These are phyloP conservation scores for Mayetiola destructor DNA, from an alignment of 2,888 invertebrate genomes.

Conservation along the genomic window DNA sequence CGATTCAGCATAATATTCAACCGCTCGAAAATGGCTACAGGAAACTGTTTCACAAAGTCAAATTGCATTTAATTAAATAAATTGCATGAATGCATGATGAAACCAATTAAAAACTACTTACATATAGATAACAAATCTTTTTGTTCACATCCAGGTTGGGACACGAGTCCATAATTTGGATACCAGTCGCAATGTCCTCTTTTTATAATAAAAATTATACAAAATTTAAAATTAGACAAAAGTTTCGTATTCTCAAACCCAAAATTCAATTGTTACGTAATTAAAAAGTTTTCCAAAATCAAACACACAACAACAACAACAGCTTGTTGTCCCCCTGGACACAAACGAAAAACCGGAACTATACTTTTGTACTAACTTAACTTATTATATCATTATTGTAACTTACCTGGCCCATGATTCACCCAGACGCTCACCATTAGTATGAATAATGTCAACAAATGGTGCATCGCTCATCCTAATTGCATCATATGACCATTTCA, in stretches of 20 bases:
- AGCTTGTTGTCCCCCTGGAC: neutral
- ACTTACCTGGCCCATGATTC: slow-evolving; percentile 24
- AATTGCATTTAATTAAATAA: too few relatives aligned
- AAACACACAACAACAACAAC: neutral
- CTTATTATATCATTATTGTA: neutral
- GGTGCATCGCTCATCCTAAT: slow-evolving; percentile 25
- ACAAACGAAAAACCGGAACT: neutral
- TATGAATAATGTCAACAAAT: slow-evolving; percentile 33
- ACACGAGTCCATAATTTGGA: slow-evolving; percentile 28
- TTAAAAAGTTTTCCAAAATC: neutral
- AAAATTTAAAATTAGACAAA: neutral
- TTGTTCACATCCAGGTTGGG: slow-evolving; percentile 30
- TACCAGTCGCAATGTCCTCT: slow-evolving; percentile 32
- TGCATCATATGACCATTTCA: slow-evolving; percentile 25
- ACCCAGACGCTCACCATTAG: slow-evolving; percentile 30
- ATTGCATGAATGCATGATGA: too few relatives aligned
- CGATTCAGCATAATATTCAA: neutral
- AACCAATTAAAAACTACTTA: too few relatives aligned
- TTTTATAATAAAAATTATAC: neutral
- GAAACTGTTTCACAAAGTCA: neutral
- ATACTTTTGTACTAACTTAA: neutral
- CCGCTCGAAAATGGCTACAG: neutral
- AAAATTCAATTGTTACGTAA: neutral
- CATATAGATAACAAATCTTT: slow-evolving; percentile 26
- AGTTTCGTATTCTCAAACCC: neutral